Evolutionary conservation across 1,140 invertebrate species (phyloP).

Genomic region (Drosophila sulfurigaster): DNA sequence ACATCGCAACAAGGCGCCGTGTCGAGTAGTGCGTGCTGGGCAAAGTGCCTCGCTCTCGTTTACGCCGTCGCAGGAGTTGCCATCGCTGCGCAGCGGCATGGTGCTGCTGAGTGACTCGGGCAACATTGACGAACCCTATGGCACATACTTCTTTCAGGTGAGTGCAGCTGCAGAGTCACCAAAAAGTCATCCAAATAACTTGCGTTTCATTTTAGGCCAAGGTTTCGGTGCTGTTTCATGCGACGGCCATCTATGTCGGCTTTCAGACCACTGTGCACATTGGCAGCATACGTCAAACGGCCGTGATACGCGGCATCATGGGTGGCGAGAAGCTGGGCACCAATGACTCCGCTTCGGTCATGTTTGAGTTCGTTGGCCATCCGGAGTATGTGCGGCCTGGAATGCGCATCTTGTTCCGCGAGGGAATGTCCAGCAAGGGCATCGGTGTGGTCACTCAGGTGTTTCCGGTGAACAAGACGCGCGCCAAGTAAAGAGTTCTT

Average conservation of each 20-base stretch:
- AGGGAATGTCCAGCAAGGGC: slow-evolving; percentile 93
- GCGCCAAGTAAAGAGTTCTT: slow-evolving; percentile 42
- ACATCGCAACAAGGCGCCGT: slow-evolving; percentile 96
- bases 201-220: slow-evolving; percentile 88
- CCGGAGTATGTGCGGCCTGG: slow-evolving; percentile 97
- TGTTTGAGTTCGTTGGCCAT: slow-evolving; percentile 95
- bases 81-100: slow-evolving; percentile 93
- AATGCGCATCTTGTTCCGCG: slow-evolving; percentile 93
- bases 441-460: slow-evolving; percentile 96
- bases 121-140: slow-evolving; percentile 87
- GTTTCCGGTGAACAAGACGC: slow-evolving; percentile 86
- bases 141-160: slow-evolving; percentile 92
- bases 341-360: slow-evolving; percentile 93
- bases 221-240: slow-evolving; percentile 93
- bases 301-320: slow-evolving; percentile 89
- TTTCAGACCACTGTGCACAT: slow-evolving; percentile 98
- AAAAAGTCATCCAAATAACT: no score
- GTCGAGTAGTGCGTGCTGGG: slow-evolving; percentile 93
- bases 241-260: slow-evolving; percentile 91
- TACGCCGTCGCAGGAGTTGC: slow-evolving; percentile 85
- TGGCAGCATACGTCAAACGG: slow-evolving; percentile 97
- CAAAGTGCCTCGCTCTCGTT: slow-evolving; percentile 96
- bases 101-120: slow-evolving; percentile 87
- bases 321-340: slow-evolving; percentile 86
- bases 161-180: neutral